These are phyloP conservation scores for Smittia aterrima DNA, from an alignment of 2,888 invertebrate genomes.

Conservation along the genomic window DNA sequence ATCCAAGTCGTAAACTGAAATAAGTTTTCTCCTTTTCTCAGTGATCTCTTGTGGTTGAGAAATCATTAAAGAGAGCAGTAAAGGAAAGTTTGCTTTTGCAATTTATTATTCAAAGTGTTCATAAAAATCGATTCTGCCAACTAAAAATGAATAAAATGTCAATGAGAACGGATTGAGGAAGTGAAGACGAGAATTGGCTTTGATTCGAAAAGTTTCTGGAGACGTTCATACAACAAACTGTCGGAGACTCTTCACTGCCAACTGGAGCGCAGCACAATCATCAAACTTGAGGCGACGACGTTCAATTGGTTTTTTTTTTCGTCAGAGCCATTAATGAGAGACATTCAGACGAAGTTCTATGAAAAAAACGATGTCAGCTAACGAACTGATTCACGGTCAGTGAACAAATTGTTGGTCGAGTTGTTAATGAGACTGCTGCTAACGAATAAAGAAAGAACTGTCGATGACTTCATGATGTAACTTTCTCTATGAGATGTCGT, in stretches of 20 bases:
- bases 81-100: constrained; percentile 15
- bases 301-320: neutral
- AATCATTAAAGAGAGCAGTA: neutral
- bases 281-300: neutral
- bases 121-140: constrained; percentile 15
- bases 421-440: neutral
- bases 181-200: neutral
- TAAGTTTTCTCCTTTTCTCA: neutral
- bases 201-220: neutral
- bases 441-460: too few relatives aligned
- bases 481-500: too few relatives aligned
- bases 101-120: constrained; percentile 13
- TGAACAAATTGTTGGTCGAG: neutral
- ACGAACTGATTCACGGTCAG: neutral
- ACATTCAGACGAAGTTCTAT: neutral
- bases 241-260: neutral
- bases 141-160: constrained; percentile 15
- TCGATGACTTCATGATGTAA: too few relatives aligned
- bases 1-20: constrained; percentile 17
- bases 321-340: neutral
- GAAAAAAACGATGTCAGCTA: neutral
- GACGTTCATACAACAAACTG: too few relatives aligned
- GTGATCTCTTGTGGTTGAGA: neutral
- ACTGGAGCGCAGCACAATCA: neutral
- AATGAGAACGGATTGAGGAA: neutral